phyloP scores from a whole-genome alignment of 2,113 vertebrate genomes.

The Silurus glanis region DNA sequence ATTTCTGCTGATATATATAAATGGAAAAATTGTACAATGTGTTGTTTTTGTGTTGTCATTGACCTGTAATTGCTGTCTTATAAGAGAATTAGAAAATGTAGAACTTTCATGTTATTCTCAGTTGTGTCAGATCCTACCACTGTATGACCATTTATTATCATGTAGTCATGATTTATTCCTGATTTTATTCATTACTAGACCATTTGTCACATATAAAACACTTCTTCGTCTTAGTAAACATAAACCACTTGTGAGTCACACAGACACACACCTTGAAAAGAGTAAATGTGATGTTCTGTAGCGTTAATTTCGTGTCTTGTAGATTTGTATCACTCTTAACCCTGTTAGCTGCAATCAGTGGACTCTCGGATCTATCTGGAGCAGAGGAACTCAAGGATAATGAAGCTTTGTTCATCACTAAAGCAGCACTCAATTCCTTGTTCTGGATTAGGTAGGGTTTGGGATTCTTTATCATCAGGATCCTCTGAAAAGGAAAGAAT shows the following conservation, averaged over 20 bases:
- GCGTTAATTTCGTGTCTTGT: slow-evolving; percentile 30
- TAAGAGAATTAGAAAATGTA: too few species aligned
- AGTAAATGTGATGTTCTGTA: slow-evolving; percentile 73
- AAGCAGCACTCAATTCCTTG: slow-evolving; percentile 63
- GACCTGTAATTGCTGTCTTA: too few species aligned
- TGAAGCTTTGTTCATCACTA: slow-evolving; percentile 76
- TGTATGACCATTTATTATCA: neutral
- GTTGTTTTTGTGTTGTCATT: too few species aligned
- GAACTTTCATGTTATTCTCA: too few species aligned
- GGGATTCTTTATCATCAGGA: slow-evolving; percentile 74
- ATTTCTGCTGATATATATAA: too few species aligned
- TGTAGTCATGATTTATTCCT: too few species aligned
- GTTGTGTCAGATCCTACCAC: too few species aligned
- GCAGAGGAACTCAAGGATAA: slow-evolving; percentile 69
- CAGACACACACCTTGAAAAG: slow-evolving; percentile 73
- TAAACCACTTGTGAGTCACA: neutral
- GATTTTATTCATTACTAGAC: too few species aligned
- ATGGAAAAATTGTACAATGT: too few species aligned
- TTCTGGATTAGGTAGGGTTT: slow-evolving; percentile 70
- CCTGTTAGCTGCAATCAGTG: neutral
- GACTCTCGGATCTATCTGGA: neutral
- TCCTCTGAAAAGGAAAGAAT: slow-evolving; percentile 68
- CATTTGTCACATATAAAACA: neutral
- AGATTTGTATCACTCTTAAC: neutral
- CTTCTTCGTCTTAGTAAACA: neutral